Evolutionary conservation across 2,888 invertebrate genomes (phyloP).

Genomic region (Cancer borealis): DNA sequence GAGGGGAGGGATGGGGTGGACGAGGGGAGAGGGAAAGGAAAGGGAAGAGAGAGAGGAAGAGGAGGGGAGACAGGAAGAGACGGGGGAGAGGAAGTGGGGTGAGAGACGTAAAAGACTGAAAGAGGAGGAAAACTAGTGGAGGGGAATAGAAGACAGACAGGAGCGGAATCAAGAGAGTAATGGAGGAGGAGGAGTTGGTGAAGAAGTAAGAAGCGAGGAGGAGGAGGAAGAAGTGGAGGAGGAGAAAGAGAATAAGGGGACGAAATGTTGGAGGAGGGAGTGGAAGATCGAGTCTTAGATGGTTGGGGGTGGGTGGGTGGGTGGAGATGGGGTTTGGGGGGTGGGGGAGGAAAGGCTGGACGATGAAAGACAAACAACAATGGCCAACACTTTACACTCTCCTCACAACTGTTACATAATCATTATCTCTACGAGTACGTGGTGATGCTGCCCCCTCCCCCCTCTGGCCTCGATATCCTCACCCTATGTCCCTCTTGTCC

Average conservation of each 20-base stretch:
- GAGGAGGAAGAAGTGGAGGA: not conserved
- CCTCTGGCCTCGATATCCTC: not conserved
- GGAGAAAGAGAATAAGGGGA: not conserved
- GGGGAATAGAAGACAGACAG: not conserved
- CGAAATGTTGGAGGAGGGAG: not conserved
- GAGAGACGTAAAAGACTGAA: not conserved
- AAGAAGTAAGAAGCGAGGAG: not conserved
- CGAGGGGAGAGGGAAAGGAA: not conserved
- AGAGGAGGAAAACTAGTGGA: constrained; percentile 35
- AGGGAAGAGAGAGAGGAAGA: not conserved
- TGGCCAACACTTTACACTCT: not conserved
- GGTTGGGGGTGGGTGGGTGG: not conserved
- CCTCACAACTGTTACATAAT: constrained; percentile 3
- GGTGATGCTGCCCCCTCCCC: constrained; percentile 37
- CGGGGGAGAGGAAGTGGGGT: not conserved
- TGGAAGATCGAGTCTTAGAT: not conserved
- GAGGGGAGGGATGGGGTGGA: not conserved
- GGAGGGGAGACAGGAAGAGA: not conserved
- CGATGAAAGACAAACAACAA: not conserved
- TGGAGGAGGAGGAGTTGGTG: not conserved
- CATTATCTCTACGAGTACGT: not conserved
- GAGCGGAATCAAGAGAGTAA: not conserved
- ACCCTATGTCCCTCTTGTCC: constrained; percentile 38
- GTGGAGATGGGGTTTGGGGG: not conserved
- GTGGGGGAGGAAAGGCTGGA: not conserved